Base-by-base conservation (phyloP, 2,888 invertebrate genomes). In the Seira sanloemensis region DNA sequence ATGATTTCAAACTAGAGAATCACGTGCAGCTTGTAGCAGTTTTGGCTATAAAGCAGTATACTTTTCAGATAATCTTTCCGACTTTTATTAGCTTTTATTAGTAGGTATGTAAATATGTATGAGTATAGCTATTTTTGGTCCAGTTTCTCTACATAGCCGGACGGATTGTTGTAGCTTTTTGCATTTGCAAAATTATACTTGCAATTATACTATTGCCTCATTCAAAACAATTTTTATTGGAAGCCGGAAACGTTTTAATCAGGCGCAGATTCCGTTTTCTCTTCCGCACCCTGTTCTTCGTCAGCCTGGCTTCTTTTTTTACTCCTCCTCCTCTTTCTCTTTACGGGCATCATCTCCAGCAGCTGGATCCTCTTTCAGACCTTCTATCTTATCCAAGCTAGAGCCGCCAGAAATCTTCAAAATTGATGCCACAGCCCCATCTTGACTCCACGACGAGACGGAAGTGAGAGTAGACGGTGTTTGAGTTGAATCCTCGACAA, bases 11-110 rank as follows among this genome's bases (percentile, higher is more conserved):
- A 66, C 7, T 37, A 37, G 12, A 9, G 37, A 37, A 46, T 78
- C 78, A 78, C 71, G 78, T 78, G 58, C 37, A 62, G 46, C 62
- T 25, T 37, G 37, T n/a, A n/a, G n/a, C n/a, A n/a, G n/a, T n/a
- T 37, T 37, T 37, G 37, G 12, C 5, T 9, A 9, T 37, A 12
- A 37, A 37, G 12, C 12, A 5, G 12, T 37, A 9, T 37, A 37
- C 12, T 37, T 12, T 37, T 12, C 7, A 37, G 37, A 37, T 9
- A 37, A 37, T 9, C 5, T 37, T 37, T 12, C 37, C 12, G 7
- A 37, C 5, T 12, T 5, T 37, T 37, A 37, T 9, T 37, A n/a
- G n/a, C n/a, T n/a, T n/a, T n/a, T n/a, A n/a, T n/a, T n/a, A n/a
- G n/a, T n/a, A n/a, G n/a, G n/a, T n/a, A n/a, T n/a, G n/a, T n/a